Percentiles rank a stretch among this genome's conserved stretches.
phyloP scores from a whole-genome alignment of 1,140 invertebrate genomes.

The Globodera rostochiensis region DNA sequence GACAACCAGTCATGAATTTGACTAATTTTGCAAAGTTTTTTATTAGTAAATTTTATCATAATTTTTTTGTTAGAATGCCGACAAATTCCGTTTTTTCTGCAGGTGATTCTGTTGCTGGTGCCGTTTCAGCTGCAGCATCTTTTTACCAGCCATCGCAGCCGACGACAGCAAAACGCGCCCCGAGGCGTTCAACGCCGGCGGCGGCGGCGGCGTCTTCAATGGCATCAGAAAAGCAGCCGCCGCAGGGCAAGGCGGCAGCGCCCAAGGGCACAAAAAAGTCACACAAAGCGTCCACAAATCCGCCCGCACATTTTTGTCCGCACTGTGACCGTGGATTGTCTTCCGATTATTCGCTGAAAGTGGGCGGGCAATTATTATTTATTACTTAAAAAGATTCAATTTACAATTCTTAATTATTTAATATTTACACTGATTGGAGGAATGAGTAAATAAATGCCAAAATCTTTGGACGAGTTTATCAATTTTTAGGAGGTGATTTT shows the following conservation, averaged over 20 bases:
- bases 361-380: neutral
- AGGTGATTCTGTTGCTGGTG: neutral
- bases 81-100: no score
- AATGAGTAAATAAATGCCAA: neutral
- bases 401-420: neutral
- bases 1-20: no score
- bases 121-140: no score
- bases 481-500: no score
- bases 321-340: constrained; percentile 8
- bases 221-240: neutral
- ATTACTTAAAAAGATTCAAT: no score
- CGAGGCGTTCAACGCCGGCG: neutral
- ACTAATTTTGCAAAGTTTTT: no score
- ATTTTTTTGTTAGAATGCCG: no score
- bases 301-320: constrained; percentile 12
- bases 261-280: neutral
- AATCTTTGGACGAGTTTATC: neutral
- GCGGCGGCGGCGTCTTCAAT: neutral
- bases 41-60: no score
- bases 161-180: constrained; percentile 1
- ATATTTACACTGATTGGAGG: neutral
- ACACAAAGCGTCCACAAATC: constrained; percentile 7
- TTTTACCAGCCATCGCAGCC: neutral
- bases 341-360: constrained; percentile 20
- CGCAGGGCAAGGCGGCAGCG: neutral